Percentiles rank a stretch among this genome's conserved stretches.
These are phyloP conservation scores for Ceratina australensis DNA, from an alignment of 1,140 invertebrate species.

Conservation along the genomic window DNA sequence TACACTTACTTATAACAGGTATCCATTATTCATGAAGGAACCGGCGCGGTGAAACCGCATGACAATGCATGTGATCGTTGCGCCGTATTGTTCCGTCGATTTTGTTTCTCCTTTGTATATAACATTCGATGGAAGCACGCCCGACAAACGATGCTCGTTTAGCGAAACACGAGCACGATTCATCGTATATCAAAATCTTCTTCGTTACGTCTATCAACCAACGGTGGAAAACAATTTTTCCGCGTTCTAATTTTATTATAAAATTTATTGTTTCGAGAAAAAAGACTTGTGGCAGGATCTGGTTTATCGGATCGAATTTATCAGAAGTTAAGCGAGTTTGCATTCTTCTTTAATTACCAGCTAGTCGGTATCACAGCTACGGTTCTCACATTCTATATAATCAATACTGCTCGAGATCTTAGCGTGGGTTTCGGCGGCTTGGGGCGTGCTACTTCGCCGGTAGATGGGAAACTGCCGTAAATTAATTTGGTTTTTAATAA, in stretches of 20 bases:
- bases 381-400: neutral
- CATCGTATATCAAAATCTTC: neutral
- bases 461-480: too few species aligned
- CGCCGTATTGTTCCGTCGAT: constrained; percentile 25
- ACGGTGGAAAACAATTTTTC: too few species aligned
- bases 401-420: neutral
- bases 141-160: neutral
- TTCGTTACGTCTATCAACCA: neutral
- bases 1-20: constrained; percentile 75
- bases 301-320: neutral
- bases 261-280: too few species aligned
- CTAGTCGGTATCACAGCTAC: constrained; percentile 10
- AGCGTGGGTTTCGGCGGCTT: neutral
- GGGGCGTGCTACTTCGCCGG: too few species aligned
- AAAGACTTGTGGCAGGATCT: too few species aligned
- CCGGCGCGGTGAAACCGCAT: constrained; percentile 56
- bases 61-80: constrained; percentile 68
- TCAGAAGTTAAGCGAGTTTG: neutral
- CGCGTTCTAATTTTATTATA: too few species aligned
- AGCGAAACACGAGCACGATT: constrained; percentile 13
- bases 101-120: constrained; percentile 17
- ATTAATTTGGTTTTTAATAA: too few species aligned
- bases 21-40: constrained; percentile 77
- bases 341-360: neutral
- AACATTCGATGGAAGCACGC: constrained; percentile 36